Evolutionary conservation across 2,797 vertebrate species (phyloP).

Genomic region (Galago senegalensis): DNA sequence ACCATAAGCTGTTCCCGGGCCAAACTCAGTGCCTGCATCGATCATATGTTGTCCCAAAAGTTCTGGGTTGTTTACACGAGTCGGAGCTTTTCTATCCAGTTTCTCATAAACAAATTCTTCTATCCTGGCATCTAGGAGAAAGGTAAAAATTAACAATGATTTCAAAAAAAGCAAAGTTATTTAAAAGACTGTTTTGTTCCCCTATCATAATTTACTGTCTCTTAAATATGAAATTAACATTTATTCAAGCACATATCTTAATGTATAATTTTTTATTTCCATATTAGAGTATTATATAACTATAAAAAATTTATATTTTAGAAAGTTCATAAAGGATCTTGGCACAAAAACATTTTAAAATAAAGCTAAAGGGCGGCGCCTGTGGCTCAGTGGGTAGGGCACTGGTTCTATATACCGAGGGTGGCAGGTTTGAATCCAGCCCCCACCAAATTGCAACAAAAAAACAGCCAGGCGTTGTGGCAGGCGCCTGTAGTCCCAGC

Average conservation of each 20-base stretch:
- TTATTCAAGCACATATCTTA: slow-evolving; percentile 40
- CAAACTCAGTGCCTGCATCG: slow-evolving; percentile 97
- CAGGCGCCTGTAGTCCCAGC: too few relatives aligned
- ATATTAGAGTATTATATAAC: slow-evolving; percentile 38
- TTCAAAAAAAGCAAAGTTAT: slow-evolving; percentile 68
- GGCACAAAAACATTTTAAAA: slow-evolving; percentile 65
- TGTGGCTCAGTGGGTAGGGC: too few relatives aligned
- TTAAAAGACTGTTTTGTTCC: slow-evolving; percentile 5
- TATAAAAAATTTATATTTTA: slow-evolving; percentile 58
- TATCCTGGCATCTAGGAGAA: slow-evolving; percentile 95
- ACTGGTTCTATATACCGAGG: too few relatives aligned
- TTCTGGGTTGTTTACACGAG: slow-evolving; percentile 97
- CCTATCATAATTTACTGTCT: background rate
- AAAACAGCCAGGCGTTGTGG: too few relatives aligned
- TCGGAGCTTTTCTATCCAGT: slow-evolving; percentile 97
- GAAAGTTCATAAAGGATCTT: slow-evolving; percentile 61
- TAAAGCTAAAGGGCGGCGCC: slow-evolving; percentile 25
- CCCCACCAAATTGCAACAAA: too few relatives aligned
- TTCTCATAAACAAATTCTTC: slow-evolving; percentile 99
- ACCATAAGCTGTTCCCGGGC: slow-evolving; percentile 98
- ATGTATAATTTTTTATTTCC: slow-evolving; percentile 51
- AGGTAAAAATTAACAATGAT: slow-evolving; percentile 69
- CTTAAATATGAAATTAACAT: slow-evolving; percentile 62
- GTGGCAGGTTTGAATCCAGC: too few relatives aligned
- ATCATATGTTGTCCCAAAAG: slow-evolving; percentile 97